Percentiles rank a stretch among this genome's conserved stretches.
phyloP scores from a whole-genome alignment of 2,888 invertebrate species.

The Nemoura dubitans region DNA sequence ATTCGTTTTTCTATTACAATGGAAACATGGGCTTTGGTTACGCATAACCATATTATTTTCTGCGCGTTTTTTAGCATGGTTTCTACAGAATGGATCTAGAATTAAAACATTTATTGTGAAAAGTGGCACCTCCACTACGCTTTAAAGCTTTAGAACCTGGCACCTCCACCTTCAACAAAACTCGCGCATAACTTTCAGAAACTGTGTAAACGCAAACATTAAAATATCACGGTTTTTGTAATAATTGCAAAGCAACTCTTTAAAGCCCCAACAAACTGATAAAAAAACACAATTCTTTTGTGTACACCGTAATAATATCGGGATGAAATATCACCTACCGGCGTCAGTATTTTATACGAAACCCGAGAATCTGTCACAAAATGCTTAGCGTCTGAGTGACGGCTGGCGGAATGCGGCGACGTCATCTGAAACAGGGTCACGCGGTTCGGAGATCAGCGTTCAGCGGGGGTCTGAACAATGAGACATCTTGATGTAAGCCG shows the following conservation, averaged over 20 bases:
- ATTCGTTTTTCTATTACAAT: too few relatives aligned
- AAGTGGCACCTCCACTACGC: not conserved
- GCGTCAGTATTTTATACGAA: not conserved
- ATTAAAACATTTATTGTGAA: too few relatives aligned
- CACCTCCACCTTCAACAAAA: not conserved
- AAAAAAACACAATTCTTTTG: not conserved
- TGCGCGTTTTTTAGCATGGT: too few relatives aligned
- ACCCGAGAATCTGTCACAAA: not conserved
- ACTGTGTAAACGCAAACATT: too few relatives aligned
- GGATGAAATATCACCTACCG: constrained; percentile 4
- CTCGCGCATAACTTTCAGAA: too few relatives aligned
- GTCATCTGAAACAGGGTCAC: constrained; percentile 29
- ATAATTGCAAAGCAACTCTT: not conserved
- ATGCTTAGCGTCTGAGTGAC: constrained; percentile 1
- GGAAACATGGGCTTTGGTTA: too few relatives aligned
- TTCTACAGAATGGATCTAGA: too few relatives aligned
- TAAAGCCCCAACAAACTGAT: not conserved
- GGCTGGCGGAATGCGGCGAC: not conserved
- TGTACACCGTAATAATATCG: not conserved
- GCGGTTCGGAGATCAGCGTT: constrained; percentile 5
- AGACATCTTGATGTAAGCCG: constrained; percentile 26
- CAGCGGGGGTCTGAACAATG: constrained; percentile 16
- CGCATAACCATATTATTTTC: too few relatives aligned
- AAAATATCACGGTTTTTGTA: not conserved
- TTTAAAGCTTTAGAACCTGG: not conserved